Conservation (phyloP, 37 sponge, comb jelly and placozoan species). For the Axinella damicornis region DNA sequence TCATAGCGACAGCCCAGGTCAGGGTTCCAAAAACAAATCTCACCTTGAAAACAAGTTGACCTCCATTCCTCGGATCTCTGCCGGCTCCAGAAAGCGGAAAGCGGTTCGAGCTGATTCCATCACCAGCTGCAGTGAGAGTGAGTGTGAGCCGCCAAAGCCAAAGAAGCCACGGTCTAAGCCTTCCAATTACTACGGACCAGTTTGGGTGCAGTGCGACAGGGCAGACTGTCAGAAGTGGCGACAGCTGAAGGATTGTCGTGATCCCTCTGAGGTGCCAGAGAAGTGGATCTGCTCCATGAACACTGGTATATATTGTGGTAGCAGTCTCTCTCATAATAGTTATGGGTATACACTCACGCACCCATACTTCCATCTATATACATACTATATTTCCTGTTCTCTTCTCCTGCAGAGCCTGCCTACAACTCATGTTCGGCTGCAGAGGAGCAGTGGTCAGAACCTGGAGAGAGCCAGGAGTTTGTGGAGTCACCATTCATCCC, state of each 20-base stretch:
- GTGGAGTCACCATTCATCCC: conserved; percentile 65
- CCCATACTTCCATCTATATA: not conserved
- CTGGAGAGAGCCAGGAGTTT: conserved; percentile 60
- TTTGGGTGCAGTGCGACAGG: conserved; percentile 86
- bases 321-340: no score
- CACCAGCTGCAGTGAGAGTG: no score
- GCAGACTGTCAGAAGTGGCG: conserved; percentile 79
- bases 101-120: no score
- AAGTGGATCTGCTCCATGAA: conserved; percentile 82
- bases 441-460: conserved; percentile 62
- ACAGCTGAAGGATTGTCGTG: conserved; percentile 37
- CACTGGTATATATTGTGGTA: conserved; percentile 41
- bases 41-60: no score
- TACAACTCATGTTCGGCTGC: conserved; percentile 37
- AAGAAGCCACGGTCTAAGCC: not conserved
- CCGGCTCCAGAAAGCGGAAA: no score
- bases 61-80: no score
- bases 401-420: conserved; percentile 27
- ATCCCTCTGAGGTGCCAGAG: conserved; percentile 61
- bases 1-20: no score
- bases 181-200: conserved; percentile 37
- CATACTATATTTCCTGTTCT: no score
- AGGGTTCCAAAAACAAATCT: no score
- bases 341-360: not conserved
- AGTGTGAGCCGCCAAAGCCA: not conserved